Conservation (phyloP, 2,797 vertebrate genomes). For the Limnodromus scolopaceus region DNA sequence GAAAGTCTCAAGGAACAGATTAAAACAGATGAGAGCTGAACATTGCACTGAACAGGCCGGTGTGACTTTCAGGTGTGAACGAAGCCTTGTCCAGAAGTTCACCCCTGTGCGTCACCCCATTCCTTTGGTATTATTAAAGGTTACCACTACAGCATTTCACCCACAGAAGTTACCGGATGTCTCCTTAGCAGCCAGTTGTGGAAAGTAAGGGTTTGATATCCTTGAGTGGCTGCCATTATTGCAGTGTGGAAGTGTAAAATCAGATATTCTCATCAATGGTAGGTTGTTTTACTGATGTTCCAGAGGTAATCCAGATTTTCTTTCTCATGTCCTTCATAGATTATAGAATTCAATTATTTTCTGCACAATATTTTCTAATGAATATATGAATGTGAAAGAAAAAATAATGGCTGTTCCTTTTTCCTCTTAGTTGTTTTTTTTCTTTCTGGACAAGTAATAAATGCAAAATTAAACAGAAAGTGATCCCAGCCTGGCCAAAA, state of each 20-base stretch:
- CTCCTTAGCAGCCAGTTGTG: neutral
- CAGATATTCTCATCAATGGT: neutral
- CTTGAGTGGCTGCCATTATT: neutral
- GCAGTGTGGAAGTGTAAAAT: neutral
- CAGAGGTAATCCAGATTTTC: neutral
- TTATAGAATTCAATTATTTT: neutral
- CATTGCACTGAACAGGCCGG: neutral
- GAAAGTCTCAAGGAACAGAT: neutral
- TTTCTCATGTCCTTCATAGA: neutral
- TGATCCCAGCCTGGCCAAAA: neutral
- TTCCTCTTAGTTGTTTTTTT: neutral
- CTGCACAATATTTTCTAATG: neutral
- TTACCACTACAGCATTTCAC: neutral
- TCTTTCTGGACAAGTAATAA: neutral
- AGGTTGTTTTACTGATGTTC: neutral
- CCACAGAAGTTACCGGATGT: neutral
- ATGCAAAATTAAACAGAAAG: neutral
- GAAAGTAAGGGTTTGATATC: neutral
- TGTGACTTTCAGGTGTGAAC: neutral
- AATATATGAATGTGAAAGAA: neutral
- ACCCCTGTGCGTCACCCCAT: neutral
- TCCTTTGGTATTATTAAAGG: neutral
- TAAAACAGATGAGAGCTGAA: neutral
- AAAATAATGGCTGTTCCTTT: neutral
- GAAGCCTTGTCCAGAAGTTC: neutral